Base-by-base conservation (phyloP, 2,797 vertebrate species). In the Cyprinella venusta region DNA sequence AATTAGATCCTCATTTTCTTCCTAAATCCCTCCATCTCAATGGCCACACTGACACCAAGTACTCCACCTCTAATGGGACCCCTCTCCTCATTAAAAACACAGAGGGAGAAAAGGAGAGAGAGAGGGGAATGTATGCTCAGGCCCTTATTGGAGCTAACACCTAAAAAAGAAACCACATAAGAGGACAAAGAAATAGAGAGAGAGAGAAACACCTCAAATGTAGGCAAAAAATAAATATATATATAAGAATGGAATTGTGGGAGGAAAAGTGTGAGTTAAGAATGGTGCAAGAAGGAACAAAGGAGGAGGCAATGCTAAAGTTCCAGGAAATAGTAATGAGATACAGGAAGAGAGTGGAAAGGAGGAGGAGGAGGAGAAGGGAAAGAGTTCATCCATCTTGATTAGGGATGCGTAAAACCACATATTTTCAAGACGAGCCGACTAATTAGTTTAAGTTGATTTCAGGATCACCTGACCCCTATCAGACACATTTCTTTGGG, bases 11-110 rank as follows among this genome's bases (percentile, higher is more conserved):
- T 70, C 33, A 79, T 74, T 72, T 72, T 77, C 63, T 45, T 69
- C 26, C 16, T 48, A 38, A 79, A 77, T 82, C 61, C 36, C 33
- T 76, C 76, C 30, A 80, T 75, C 78, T 72, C 84, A 89, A 90
- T 86, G 88, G 88, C 85, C 86, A 84, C 88, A 90, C 88, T 92
- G 91, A 92, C 91, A 92, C 90, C 88, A 83, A 88, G 88, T 80
- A 76, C 90, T 86, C 89, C 87, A 90, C 91, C 91, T 93, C 93
- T 94, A 93, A 93, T 92, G 88, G 90, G 88, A 91, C 89, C 88
- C 79, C 88, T 92, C 88, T 92, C 86, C 92, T 92, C 92, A 93
- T 94, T 94, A 93, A 92, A 93, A 92, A 93, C 88, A 87, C 89
- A 86, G 90, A 89, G 91, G 88, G 90, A 90, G 90, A 83, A 71